Base-by-base conservation (phyloP, 2,888 invertebrate genomes). In the Amaurobius ferox region DNA sequence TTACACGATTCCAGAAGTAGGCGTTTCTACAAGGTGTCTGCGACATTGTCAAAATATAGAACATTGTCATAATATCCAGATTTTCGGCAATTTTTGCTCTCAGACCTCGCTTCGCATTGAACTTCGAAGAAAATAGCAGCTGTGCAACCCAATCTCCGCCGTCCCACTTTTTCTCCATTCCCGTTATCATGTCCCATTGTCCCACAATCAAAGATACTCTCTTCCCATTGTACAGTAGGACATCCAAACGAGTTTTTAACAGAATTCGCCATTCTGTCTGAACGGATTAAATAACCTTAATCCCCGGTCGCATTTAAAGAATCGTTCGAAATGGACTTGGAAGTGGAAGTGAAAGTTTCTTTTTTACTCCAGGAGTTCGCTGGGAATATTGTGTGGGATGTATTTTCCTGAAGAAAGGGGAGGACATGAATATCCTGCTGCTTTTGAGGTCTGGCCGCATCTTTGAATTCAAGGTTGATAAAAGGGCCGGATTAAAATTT, bases 261-360 rank as follows among this genome's bases (percentile, higher is more conserved):
- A 68, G 73, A 71, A 32, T 44, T 71, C 70, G 55, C 76, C 74
- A 35, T 70, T 64, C 55, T 35, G 40, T 64, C 35, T 55, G 81
- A 83, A 83, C 76, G 81, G 81, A 83, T 83, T 83, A 83, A 83
- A 76, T 29, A 44, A 28, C 32, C 72, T 28, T 83, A 83, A 83
- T 83, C 81, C 76, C 70, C 44, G 1, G 19, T 55, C 74, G 76
- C 62, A 83, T 83, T 83, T 67, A 35, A 61, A 83, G 81, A 76
- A 81, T 80, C 66, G 80, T 80, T 67, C 40, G 73, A 80, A 81
- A 83, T 83, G 81, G 81, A 83, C 81, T 83, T 76, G 76, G 81
- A 83, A 83, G 81, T 83, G 81, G 76, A 83, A 83, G 81, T 76
- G 76, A 80, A 80, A 80, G 81, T 83, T 16, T 39, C 26, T 39